These are phyloP conservation scores for Cephalopholis sonnerati DNA, from an alignment of 2,113 vertebrate genomes.

Conservation along the genomic window DNA sequence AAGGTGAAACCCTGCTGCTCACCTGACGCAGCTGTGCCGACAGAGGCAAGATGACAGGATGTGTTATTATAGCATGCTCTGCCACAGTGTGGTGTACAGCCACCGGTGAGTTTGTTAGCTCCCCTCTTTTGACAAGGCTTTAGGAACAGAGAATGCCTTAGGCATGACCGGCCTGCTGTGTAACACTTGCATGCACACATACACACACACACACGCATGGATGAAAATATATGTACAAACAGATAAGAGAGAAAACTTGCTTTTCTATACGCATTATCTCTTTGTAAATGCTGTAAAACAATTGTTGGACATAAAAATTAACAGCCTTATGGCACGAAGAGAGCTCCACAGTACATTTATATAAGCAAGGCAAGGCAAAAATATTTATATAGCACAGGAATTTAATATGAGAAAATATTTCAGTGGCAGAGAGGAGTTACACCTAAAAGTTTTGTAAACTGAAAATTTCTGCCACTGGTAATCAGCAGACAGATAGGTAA, in stretches of 20 bases:
- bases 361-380: no score
- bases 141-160: slow-evolving; percentile 34
- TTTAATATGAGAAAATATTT: no score
- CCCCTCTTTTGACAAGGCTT: slow-evolving; percentile 35
- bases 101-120: slow-evolving; percentile 38
- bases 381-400: no score
- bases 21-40: slow-evolving; percentile 66
- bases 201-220: neutral
- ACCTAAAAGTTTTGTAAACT: neutral
- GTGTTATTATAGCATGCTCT: slow-evolving; percentile 53
- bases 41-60: slow-evolving; percentile 59
- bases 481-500: no score
- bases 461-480: neutral
- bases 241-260: slow-evolving; percentile 27
- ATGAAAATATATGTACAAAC: slow-evolving; percentile 12
- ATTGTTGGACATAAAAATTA: slow-evolving; percentile 24
- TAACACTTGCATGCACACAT: slow-evolving; percentile 5
- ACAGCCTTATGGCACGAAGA: slow-evolving; percentile 10
- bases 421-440: neutral
- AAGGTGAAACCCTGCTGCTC: slow-evolving; percentile 61
- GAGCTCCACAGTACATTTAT: neutral
- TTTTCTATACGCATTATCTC: slow-evolving; percentile 1
- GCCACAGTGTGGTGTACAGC: slow-evolving; percentile 43
- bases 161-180: slow-evolving; percentile 38
- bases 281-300: slow-evolving; percentile 23